phyloP scores from a whole-genome alignment of 2,888 invertebrate genomes.

The Synergus laeviventris region DNA sequence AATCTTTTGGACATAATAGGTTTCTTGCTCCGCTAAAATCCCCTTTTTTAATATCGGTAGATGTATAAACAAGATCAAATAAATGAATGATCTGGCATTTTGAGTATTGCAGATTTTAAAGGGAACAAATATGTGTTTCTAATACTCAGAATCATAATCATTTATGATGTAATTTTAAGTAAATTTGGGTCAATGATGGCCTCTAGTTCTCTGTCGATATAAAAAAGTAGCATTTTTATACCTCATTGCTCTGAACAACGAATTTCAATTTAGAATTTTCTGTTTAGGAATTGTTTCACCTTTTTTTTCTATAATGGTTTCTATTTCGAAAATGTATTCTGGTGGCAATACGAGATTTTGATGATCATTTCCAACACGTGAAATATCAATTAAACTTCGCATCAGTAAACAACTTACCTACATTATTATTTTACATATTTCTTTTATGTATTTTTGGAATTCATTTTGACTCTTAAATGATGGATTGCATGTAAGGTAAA shows the following conservation, averaged over 20 bases:
- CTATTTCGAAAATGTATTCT: background rate
- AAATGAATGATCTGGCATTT: background rate
- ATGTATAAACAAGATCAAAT: background rate
- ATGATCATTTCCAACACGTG: background rate
- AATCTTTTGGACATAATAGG: background rate
- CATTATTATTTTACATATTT: too few relatives aligned
- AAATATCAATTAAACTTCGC: background rate
- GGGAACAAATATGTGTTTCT: background rate
- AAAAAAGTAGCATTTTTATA: background rate
- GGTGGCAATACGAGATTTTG: background rate
- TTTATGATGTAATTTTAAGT: background rate
- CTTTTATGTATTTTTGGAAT: background rate
- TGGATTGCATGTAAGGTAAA: background rate
- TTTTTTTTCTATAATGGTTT: background rate
- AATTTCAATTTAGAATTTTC: background rate
- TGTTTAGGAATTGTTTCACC: background rate
- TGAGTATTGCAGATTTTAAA: background rate
- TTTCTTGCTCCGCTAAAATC: background rate
- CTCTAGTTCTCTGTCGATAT: background rate
- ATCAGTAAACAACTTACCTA: background rate
- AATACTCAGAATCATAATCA: background rate
- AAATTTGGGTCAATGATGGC: background rate
- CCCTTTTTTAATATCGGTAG: background rate
- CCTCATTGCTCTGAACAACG: background rate
- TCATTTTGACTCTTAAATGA: background rate